Percentiles rank a stretch among this genome's conserved stretches.
Conservation (phyloP, 1,140 invertebrate species). For the Apis dorsata region DNA sequence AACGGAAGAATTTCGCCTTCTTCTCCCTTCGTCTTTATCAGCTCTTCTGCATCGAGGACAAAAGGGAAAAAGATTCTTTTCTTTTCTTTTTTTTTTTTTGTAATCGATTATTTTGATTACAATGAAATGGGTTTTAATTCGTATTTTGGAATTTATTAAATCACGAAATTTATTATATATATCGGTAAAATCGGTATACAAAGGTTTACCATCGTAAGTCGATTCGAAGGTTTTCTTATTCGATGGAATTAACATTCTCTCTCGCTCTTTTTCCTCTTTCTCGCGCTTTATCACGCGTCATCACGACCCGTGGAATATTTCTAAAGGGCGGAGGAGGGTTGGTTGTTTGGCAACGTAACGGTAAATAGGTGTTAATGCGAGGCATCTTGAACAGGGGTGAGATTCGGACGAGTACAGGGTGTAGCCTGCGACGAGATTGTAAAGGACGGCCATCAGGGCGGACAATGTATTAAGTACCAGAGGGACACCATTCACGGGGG, state of each 20-base stretch:
- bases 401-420: constrained; percentile 51
- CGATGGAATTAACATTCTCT: background rate
- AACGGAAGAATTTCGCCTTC: background rate
- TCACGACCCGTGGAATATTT: background rate
- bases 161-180: too few species aligned
- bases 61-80: too few species aligned
- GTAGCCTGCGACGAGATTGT: constrained; percentile 70
- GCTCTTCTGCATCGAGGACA: background rate
- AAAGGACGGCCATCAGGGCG: constrained; percentile 74
- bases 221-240: too few species aligned
- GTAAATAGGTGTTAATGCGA: constrained; percentile 76
- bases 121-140: too few species aligned
- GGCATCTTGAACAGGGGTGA: constrained; percentile 59
- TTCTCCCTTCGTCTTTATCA: background rate
- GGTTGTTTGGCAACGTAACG: constrained; percentile 48
- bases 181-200: too few species aligned
- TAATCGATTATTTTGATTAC: too few species aligned
- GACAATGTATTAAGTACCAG: constrained; percentile 77
- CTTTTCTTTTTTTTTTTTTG: too few species aligned
- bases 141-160: too few species aligned
- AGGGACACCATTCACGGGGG: constrained; percentile 76
- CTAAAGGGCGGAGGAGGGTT: constrained; percentile 8
- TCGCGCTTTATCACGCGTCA: too few species aligned
- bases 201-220: too few species aligned
- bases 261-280: too few species aligned